Evolutionary conservation across 2,888 invertebrate species (phyloP).

Genomic region (Drosophila rellima): DNA sequence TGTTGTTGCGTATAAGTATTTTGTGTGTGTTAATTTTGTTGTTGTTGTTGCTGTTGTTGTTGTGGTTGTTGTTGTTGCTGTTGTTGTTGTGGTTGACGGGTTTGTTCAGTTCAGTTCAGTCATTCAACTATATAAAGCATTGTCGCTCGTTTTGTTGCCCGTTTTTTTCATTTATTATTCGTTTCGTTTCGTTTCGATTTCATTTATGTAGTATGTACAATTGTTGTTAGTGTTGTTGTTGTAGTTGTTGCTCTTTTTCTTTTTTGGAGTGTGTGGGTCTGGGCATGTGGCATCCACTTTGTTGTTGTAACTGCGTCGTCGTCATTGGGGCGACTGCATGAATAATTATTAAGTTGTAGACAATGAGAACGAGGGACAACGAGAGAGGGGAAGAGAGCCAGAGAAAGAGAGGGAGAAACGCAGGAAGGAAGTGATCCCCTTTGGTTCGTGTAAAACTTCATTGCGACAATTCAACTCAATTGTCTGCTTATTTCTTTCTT

Average conservation of each 20-base stretch:
- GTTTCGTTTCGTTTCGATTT: slow-evolving; percentile 81
- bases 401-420: not conserved
- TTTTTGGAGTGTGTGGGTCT: slow-evolving; percentile 68
- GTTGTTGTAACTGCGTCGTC: slow-evolving; percentile 75
- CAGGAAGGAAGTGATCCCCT: slow-evolving; percentile 43
- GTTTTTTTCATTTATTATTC: slow-evolving; percentile 66
- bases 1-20: slow-evolving; percentile 72
- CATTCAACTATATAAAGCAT: slow-evolving; percentile 81
- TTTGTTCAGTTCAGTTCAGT: slow-evolving; percentile 74
- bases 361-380: slow-evolving; percentile 7
- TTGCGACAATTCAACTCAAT: slow-evolving; percentile 34
- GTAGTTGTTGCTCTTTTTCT: slow-evolving; percentile 36
- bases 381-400: not conserved
- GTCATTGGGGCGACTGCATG: slow-evolving; percentile 72
- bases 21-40: slow-evolving; percentile 78
- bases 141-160: slow-evolving; percentile 63
- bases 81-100: slow-evolving; percentile 73
- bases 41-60: slow-evolving; percentile 36
- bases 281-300: slow-evolving; percentile 80
- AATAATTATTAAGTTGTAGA: slow-evolving; percentile 78
- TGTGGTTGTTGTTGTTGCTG: slow-evolving; percentile 33
- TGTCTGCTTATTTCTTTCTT: slow-evolving; percentile 38
- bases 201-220: slow-evolving; percentile 66
- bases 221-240: slow-evolving; percentile 40
- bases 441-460: slow-evolving; percentile 22